Conservation (phyloP, 2,797 vertebrate species). For the Premnoplex brunnescens region DNA sequence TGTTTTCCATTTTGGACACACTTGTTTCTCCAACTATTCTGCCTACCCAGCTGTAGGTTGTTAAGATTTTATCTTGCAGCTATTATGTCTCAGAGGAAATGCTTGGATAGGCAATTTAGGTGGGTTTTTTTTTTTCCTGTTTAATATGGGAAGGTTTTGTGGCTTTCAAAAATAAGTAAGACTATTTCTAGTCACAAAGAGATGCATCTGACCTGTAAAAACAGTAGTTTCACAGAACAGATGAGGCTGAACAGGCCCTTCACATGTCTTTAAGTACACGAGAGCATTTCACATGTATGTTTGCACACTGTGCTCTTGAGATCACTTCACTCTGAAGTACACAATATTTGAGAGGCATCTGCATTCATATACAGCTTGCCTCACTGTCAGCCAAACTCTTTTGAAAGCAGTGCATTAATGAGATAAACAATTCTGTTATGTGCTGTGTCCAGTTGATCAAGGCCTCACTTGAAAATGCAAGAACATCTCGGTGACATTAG, state of each 20-base stretch:
- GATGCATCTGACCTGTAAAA: neutral
- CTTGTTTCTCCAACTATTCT: conserved; percentile 3
- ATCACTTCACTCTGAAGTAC: neutral
- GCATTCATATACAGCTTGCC: neutral
- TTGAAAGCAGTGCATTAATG: neutral
- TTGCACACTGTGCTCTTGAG: neutral
- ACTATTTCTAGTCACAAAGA: neutral
- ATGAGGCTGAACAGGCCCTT: neutral
- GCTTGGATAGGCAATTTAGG: neutral
- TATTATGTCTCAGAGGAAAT: conserved; percentile 36
- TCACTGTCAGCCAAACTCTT: neutral
- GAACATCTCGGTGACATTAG: neutral
- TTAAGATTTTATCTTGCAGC: conserved; percentile 25
- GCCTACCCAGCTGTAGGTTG: conserved; percentile 39
- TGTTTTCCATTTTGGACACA: neutral
- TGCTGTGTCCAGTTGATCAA: neutral
- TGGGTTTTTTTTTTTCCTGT: neutral
- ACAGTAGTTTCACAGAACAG: neutral
- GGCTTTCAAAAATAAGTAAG: neutral
- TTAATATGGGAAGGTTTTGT: neutral
- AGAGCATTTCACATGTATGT: neutral
- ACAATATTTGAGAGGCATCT: neutral
- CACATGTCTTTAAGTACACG: neutral
- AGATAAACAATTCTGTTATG: neutral
- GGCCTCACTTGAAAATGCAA: neutral